Conservation (phyloP, 2,888 invertebrate genomes). For the Trichopoda pennipes region DNA sequence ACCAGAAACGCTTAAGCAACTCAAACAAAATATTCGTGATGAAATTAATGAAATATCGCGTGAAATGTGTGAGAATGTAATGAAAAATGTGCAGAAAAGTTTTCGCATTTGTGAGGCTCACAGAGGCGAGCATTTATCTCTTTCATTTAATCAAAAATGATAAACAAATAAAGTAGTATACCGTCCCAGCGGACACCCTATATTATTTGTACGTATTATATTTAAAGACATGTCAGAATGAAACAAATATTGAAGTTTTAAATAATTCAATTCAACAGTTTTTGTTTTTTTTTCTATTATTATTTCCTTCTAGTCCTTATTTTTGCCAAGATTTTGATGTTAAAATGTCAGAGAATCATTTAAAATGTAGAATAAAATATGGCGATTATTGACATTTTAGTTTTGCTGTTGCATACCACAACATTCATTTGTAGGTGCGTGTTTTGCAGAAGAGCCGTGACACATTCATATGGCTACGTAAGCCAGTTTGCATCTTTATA, state of each 20-base stretch:
- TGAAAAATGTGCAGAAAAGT: too few relatives aligned
- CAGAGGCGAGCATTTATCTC: too few relatives aligned
- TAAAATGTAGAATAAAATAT: slow-evolving; percentile 45
- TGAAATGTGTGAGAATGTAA: too few relatives aligned
- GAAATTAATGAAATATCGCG: too few relatives aligned
- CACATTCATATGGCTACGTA: slow-evolving; percentile 15
- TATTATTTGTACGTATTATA: slow-evolving; percentile 45
- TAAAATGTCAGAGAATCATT: slow-evolving; percentile 43
- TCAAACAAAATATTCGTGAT: too few relatives aligned
- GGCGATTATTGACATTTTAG: slow-evolving; percentile 23
- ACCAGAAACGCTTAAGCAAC: too few relatives aligned
- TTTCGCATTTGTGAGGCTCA: too few relatives aligned
- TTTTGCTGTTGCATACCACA: slow-evolving; percentile 26
- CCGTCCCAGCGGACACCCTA: too few relatives aligned
- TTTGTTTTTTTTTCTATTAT: not conserved
- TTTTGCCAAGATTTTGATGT: slow-evolving; percentile 17
- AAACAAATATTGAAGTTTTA: slow-evolving; percentile 12
- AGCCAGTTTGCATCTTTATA: not conserved
- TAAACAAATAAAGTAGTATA: too few relatives aligned
- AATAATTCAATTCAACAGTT: slow-evolving; percentile 46
- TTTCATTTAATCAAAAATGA: too few relatives aligned
- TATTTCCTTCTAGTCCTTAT: not conserved
- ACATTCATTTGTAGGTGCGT: slow-evolving; percentile 41
- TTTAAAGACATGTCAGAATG: not conserved
- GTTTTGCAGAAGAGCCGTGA: slow-evolving; percentile 48